A percentile compares a stretch with the other conserved stretches of the same genome.
phyloP scores from a whole-genome alignment of 2,797 vertebrate genomes.

The Microtus agrestis region DNA sequence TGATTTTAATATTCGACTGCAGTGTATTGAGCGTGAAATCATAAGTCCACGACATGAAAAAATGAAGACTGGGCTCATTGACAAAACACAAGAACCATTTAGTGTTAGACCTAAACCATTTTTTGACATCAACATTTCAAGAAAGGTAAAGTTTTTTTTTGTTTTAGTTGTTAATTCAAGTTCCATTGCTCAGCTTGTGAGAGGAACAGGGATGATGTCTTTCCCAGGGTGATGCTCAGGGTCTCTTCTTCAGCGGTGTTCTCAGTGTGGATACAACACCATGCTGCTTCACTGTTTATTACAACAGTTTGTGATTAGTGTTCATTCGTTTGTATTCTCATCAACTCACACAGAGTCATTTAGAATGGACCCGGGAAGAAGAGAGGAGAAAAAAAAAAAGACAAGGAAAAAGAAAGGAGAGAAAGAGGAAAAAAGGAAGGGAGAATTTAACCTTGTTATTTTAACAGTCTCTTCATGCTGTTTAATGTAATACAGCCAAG shows the following conservation, averaged over 20 bases:
- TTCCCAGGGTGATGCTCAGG: background rate
- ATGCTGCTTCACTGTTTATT: slow-evolving; percentile 18
- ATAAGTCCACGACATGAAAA: slow-evolving; percentile 96
- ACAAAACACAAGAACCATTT: slow-evolving; percentile 97
- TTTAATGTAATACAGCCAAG: slow-evolving; percentile 24
- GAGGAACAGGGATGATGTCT: slow-evolving; percentile 37
- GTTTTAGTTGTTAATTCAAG: slow-evolving; percentile 37
- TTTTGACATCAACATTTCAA: slow-evolving; percentile 95
- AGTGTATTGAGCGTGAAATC: slow-evolving; percentile 98
- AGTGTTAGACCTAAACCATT: slow-evolving; percentile 97
- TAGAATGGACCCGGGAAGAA: background rate
- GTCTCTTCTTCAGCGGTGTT: background rate
- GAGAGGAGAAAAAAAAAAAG: background rate
- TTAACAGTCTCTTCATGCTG: slow-evolving; percentile 31
- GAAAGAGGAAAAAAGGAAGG: background rate
- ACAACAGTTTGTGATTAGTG: slow-evolving; percentile 32
- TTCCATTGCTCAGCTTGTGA: slow-evolving; percentile 46
- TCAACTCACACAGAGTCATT: background rate
- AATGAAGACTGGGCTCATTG: slow-evolving; percentile 97
- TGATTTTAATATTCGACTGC: slow-evolving; percentile 94
- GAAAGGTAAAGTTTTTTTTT: slow-evolving; percentile 89
- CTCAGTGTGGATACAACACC: background rate
- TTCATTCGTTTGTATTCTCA: background rate
- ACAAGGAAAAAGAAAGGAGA: background rate
- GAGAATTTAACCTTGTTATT: background rate